These are phyloP conservation scores for Varanus salvator DNA, from an alignment of 2,113 vertebrate genomes.

Conservation along the genomic window DNA sequence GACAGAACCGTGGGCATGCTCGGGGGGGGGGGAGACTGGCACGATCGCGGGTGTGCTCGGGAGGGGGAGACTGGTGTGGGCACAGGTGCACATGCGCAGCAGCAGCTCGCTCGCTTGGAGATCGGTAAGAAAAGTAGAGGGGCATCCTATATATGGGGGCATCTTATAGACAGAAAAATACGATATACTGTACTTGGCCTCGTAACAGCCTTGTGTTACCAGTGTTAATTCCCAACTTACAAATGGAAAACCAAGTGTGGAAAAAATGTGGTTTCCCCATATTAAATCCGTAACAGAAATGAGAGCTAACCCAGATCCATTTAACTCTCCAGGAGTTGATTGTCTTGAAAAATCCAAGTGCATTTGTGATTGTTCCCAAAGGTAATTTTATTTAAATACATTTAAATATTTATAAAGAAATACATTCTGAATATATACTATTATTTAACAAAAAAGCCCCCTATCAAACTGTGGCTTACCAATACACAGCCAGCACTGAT, in stretches of 20 bases:
- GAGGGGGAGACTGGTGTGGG: too few species aligned
- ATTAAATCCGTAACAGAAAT: background rate
- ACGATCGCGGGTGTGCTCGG: too few species aligned
- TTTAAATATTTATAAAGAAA: too few species aligned
- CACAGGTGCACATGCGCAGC: too few species aligned
- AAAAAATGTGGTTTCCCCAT: background rate
- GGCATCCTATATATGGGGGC: too few species aligned
- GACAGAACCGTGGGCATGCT: too few species aligned
- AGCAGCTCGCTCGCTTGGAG: too few species aligned
- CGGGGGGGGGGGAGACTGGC: too few species aligned
- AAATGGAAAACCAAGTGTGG: background rate
- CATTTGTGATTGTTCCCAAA: background rate
- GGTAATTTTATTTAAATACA: background rate
- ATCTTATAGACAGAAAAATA: background rate
- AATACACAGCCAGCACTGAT: constrained; percentile 98
- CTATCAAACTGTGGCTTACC: constrained; percentile 75
- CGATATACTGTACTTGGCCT: background rate
- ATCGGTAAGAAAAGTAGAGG: too few species aligned
- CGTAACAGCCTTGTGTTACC: background rate
- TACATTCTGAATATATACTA: background rate
- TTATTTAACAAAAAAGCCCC: background rate
- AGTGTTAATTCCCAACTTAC: background rate
- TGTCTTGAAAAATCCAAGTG: constrained; percentile 2
- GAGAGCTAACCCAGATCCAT: background rate
- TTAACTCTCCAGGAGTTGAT: background rate